These are phyloP conservation scores for Axis porcinus DNA, from an alignment of 2,113 vertebrate genomes.

Conservation along the genomic window DNA sequence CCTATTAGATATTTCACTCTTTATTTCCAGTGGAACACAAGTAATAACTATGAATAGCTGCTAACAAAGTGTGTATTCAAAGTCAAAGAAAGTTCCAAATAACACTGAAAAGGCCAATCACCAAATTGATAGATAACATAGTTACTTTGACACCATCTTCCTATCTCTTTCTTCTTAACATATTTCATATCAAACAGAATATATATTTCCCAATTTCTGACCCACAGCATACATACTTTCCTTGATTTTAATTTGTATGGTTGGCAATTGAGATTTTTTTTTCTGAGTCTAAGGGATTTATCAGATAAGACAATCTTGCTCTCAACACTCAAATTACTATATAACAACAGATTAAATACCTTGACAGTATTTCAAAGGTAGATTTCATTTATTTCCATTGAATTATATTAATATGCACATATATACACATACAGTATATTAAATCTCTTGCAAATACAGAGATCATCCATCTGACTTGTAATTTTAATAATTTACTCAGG, in stretches of 20 bases:
- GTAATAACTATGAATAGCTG: not conserved
- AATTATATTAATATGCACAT: not conserved
- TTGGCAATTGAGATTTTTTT: not conserved
- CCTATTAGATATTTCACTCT: not conserved
- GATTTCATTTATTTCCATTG: not conserved
- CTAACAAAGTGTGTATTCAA: not conserved
- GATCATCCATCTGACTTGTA: not conserved
- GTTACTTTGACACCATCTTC: not conserved
- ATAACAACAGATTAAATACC: not conserved
- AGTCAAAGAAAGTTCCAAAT: not conserved
- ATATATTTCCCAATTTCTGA: not conserved
- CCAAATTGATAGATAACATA: not conserved
- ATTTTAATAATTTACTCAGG: conserved; percentile 18
- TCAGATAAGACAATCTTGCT: not conserved
- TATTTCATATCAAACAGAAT: not conserved
- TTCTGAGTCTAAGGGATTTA: not conserved
- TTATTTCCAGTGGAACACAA: not conserved
- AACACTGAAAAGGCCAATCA: not conserved
- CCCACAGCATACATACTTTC: not conserved
- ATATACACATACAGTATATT: not conserved
- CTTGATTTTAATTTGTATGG: not conserved
- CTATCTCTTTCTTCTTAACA: not conserved
- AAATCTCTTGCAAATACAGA: not conserved
- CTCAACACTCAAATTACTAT: not conserved
- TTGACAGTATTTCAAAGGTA: not conserved